A percentile compares a stretch with the other conserved stretches of the same genome.
Conservation (phyloP, 2,888 invertebrate species). For the Dascillus cervinus region DNA sequence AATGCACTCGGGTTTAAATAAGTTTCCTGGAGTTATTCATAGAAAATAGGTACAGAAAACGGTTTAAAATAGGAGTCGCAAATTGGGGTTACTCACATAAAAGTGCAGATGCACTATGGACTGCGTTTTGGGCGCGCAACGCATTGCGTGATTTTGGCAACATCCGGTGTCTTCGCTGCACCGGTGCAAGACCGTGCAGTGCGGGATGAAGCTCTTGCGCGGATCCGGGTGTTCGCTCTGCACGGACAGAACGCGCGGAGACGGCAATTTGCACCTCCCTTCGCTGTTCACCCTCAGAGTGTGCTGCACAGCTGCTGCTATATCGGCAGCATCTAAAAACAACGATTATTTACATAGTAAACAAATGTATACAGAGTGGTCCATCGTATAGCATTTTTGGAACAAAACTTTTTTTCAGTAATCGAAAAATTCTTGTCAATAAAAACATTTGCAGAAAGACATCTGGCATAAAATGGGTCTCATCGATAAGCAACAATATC, state of each 20-base stretch:
- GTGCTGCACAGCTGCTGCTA: conserved; percentile 33
- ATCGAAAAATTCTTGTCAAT: no score
- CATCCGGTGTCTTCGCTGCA: conserved; percentile 86
- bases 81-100: conserved; percentile 80
- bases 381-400: no score
- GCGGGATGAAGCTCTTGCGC: conserved; percentile 70
- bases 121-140: conserved; percentile 70
- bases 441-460: no score
- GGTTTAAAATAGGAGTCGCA: no score
- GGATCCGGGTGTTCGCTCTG: conserved; percentile 63
- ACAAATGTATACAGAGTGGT: no score
- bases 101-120: conserved; percentile 67
- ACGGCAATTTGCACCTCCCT: conserved; percentile 61
- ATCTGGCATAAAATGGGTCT: no score
- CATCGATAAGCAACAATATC: no score
- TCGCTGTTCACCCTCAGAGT: conserved; percentile 37
- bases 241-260: conserved; percentile 67
- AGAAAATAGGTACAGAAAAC: no score
- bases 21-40: no score
- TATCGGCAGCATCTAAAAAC: conserved; percentile 18
- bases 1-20: no score
- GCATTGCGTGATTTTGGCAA: conserved; percentile 62
- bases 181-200: conserved; percentile 77
- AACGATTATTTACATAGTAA: no score
- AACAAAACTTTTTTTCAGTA: no score